Base-by-base conservation (phyloP, 2,113 vertebrate species). In the Oncorhynchus clarkii region DNA sequence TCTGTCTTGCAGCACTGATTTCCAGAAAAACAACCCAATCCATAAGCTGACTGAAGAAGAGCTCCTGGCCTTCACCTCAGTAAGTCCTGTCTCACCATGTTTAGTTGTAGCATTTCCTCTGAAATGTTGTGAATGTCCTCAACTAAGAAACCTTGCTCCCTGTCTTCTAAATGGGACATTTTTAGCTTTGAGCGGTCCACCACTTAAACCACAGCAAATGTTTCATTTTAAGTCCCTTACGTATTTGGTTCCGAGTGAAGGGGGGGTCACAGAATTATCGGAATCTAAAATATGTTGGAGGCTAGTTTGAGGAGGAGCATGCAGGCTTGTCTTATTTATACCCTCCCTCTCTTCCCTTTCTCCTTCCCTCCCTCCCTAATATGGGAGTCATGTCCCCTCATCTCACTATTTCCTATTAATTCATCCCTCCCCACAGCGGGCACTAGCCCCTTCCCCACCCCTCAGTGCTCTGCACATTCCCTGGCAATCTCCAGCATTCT, bases 11-110 rank as follows among this genome's bases (percentile, higher is more conserved):
- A 99, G 98, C 89, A 93, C 90, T 51, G 94, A 99, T 88, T 96
- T 97, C 84, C 95, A 96, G 79, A 99, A 95, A 92, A 99, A 96
- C 84, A 99, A 96, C 78, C 97, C 97, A 13, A 91, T 96, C 45
- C 96, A 99, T 91, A 97, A 94, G 64, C 91, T 99, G 81, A 99
- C 97, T 13, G 94, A 95, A 70, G 97, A 98, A 86, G 96, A 99
- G 84, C 91, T 99, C 54, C 85, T 97, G 78, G 95, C 97, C 73
- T 99, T 98, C 90, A 95, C 94, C 45, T 95, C 96, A 5, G 97
- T 99, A 91, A 96, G 97, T 90, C 22, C 77, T 4, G 27, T 49
- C 4, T 27, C 51, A 29, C 34, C 34, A 64, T 39, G 60, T 74
- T 70, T 57, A 20, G 9, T 16, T 54, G 5, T 18, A 54, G 51